Conservation (phyloP, 1,140 invertebrate species). For the Bacillus rossius region DNA sequence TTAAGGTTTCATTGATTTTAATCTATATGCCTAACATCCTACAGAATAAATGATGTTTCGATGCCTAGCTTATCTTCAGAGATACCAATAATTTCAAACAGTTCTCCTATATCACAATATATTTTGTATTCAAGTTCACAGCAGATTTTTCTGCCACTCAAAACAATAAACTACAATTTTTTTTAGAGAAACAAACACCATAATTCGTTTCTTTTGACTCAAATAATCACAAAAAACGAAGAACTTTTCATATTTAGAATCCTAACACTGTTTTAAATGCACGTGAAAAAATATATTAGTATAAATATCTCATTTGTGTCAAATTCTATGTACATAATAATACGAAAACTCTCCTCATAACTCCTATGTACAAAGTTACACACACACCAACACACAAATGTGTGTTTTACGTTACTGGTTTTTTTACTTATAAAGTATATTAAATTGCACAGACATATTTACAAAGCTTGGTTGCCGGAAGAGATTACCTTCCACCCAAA, state of each 20-base stretch:
- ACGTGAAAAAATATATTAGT: conserved; percentile 16
- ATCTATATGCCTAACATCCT: not conserved
- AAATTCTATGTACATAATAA: conserved; percentile 5
- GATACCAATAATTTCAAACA: too few relatives aligned
- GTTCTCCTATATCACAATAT: too few relatives aligned
- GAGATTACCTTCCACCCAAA: not conserved
- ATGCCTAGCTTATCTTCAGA: conserved; percentile 3
- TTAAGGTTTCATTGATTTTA: not conserved
- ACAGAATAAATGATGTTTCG: not conserved
- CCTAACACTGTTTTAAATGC: conserved; percentile 7
- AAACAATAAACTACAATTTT: too few relatives aligned
- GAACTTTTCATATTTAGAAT: not conserved
- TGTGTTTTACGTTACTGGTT: conserved; percentile 2
- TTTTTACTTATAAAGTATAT: conserved; percentile 12
- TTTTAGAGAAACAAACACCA: too few relatives aligned
- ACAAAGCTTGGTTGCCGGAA: conserved; percentile 11
- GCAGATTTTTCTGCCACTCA: too few relatives aligned
- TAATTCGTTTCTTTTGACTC: too few relatives aligned
- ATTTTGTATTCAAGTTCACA: too few relatives aligned
- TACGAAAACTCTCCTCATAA: too few relatives aligned
- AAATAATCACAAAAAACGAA: too few relatives aligned
- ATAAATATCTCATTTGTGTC: conserved; percentile 14
- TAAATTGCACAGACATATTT: conserved; percentile 12
- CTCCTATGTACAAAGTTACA: not conserved
- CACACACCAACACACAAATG: conserved; percentile 4